Conservation (phyloP, 2,797 vertebrate genomes). For the Pyrocephalus nanus region DNA sequence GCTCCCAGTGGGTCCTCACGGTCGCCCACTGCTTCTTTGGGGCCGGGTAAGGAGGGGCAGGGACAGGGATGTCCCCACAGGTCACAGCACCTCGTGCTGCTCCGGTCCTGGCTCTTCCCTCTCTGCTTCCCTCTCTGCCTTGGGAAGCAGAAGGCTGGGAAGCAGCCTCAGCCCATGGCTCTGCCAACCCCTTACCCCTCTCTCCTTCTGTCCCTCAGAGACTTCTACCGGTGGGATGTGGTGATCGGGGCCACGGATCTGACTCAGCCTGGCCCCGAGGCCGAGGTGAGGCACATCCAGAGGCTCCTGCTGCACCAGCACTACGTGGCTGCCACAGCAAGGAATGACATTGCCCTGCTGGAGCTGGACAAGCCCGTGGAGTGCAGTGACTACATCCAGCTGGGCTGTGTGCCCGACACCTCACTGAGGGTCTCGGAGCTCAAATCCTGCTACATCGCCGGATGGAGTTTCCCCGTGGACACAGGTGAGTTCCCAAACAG, state of each 20-base stretch:
- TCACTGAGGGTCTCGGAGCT: background rate
- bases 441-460: background rate
- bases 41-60: background rate
- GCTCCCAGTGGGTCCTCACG: background rate
- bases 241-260: background rate
- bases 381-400: background rate
- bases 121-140: background rate
- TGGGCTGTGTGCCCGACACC: background rate
- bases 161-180: background rate
- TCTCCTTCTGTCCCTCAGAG: background rate
- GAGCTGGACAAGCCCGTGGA: background rate
- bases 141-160: background rate
- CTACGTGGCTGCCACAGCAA: too few relatives aligned
- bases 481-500: background rate
- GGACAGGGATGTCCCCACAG: background rate
- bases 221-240: background rate
- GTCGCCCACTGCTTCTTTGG: background rate
- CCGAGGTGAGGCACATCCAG: too few relatives aligned
- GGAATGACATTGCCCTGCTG: background rate
- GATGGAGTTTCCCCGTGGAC: background rate
- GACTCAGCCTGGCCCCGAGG: background rate
- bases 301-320: too few relatives aligned
- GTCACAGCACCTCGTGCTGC: background rate
- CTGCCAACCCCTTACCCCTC: background rate
- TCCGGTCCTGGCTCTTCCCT: background rate